phyloP scores from a whole-genome alignment of 2,888 invertebrate species.

The Mesoligia furuncula region DNA sequence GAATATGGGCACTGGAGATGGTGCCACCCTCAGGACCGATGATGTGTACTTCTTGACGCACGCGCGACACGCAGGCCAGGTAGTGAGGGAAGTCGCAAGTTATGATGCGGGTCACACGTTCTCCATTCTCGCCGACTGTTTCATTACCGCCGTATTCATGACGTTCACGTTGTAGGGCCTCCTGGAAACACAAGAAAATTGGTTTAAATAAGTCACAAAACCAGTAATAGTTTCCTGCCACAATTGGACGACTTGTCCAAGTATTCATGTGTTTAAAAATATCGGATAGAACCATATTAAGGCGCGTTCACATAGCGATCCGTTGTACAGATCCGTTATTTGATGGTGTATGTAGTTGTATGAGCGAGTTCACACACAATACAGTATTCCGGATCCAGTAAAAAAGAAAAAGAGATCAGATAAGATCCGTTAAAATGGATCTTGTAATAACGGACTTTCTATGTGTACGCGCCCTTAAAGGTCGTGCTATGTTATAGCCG shows the following conservation, averaged over 20 bases:
- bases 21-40: conserved; percentile 99
- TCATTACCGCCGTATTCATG: conserved; percentile 93
- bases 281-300: not conserved
- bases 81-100: conserved; percentile 99
- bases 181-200: conserved; percentile 87
- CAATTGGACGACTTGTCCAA: not conserved
- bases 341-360: too few species aligned
- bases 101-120: conserved; percentile 97
- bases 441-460: too few species aligned
- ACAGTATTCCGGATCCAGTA: too few species aligned
- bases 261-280: not conserved
- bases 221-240: not conserved
- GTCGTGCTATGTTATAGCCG: not conserved
- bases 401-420: too few species aligned
- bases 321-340: too few species aligned
- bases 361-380: too few species aligned
- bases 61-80: conserved; percentile 98
- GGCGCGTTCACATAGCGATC: too few species aligned
- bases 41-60: conserved; percentile 98
- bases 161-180: conserved; percentile 96
- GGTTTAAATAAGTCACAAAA: not conserved
- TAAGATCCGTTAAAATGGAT: too few species aligned
- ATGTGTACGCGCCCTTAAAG: too few species aligned
- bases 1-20: conserved; percentile 97
- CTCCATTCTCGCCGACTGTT: conserved; percentile 92